These are phyloP conservation scores for Saimiri boliviensis DNA, from an alignment of 2,113 vertebrate genomes.

Conservation along the genomic window DNA sequence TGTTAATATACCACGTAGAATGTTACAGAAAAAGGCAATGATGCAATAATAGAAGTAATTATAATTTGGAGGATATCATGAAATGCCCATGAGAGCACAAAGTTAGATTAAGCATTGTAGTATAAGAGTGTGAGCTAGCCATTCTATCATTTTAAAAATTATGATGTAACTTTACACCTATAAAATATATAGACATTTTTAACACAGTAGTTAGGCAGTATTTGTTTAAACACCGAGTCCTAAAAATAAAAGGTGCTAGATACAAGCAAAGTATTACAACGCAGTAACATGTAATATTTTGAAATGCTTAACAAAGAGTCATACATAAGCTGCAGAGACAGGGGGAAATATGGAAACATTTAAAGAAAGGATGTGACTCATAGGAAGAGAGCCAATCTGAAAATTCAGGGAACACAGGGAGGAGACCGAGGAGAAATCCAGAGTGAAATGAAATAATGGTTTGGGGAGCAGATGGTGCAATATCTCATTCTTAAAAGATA, in stretches of 20 bases:
- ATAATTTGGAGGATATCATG: not conserved
- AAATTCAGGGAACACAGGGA: slow-evolving; percentile 61
- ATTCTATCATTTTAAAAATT: not conserved
- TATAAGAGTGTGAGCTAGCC: not conserved
- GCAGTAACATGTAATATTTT: slow-evolving; percentile 58
- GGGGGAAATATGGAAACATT: slow-evolving; percentile 73
- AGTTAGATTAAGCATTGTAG: not conserved
- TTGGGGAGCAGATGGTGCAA: slow-evolving; percentile 69
- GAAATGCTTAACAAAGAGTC: slow-evolving; percentile 71
- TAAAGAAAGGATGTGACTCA: slow-evolving; percentile 77
- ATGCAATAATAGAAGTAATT: not conserved
- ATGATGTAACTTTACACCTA: not conserved
- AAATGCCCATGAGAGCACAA: not conserved
- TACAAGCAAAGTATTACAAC: not conserved
- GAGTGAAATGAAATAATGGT: slow-evolving; percentile 53
- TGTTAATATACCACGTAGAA: not conserved
- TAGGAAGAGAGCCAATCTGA: slow-evolving; percentile 72
- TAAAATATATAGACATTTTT: not conserved
- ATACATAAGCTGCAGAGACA: slow-evolving; percentile 43
- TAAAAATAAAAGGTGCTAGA: slow-evolving; percentile 42
- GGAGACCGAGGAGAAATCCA: slow-evolving; percentile 56
- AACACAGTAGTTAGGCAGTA: not conserved
- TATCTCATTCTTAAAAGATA: slow-evolving; percentile 70
- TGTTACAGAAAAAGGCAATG: not conserved
- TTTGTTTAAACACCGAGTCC: slow-evolving; percentile 31